Percentiles rank a stretch among this genome's conserved stretches.
These are phyloP conservation scores for Myzus persicae DNA, from an alignment of 1,140 invertebrate species.

Conservation along the genomic window DNA sequence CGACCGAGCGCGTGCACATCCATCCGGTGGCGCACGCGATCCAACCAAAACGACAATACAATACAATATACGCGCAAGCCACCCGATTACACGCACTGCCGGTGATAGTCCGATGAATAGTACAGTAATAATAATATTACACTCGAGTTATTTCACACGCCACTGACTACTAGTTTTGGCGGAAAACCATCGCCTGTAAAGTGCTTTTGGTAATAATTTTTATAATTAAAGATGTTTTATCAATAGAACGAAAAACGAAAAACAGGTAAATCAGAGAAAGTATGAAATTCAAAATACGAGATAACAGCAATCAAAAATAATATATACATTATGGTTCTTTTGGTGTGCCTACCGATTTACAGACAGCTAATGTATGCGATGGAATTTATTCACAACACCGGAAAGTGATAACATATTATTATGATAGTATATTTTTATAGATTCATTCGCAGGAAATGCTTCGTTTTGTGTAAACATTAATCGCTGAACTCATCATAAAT, in stretches of 20 bases:
- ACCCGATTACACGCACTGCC: slow-evolving; percentile 52
- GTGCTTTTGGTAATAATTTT: not conserved
- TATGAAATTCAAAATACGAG: not conserved
- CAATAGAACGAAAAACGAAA: not conserved
- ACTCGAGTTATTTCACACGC: slow-evolving; percentile 46
- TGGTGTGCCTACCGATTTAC: not conserved
- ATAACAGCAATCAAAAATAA: not conserved
- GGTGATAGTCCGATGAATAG: slow-evolving; percentile 21
- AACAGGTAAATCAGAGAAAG: not conserved
- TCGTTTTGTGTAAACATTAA: not conserved
- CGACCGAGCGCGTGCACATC: slow-evolving; percentile 32
- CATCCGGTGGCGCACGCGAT: slow-evolving; percentile 46
- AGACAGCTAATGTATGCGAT: no score
- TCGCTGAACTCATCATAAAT: not conserved
- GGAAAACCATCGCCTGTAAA: not conserved
- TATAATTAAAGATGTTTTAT: not conserved
- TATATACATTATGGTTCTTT: not conserved
- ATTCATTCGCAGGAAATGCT: not conserved
- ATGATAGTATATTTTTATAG: no score
- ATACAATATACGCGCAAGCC: slow-evolving; percentile 7
- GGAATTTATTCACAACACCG: not conserved
- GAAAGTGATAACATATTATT: not conserved
- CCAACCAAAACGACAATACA: slow-evolving; percentile 29
- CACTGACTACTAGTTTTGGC: slow-evolving; percentile 17
- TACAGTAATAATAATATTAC: slow-evolving; percentile 29